Evolutionary conservation across 2,797 vertebrate species (phyloP).

Genomic region (Periparus ater): DNA sequence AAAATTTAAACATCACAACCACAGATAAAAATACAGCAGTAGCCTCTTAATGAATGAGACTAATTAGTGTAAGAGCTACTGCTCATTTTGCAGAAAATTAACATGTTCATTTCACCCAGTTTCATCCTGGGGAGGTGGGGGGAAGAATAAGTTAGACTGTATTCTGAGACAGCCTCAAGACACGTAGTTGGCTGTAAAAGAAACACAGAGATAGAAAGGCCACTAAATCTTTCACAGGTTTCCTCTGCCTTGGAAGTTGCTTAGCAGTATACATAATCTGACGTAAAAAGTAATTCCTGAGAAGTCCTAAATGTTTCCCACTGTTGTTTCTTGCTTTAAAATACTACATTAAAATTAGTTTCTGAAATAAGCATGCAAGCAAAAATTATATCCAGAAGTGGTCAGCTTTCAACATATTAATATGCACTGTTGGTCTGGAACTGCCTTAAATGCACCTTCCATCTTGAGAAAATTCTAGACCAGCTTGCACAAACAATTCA

Average conservation of each 20-base stretch:
- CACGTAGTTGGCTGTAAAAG: not conserved
- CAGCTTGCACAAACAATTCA: not conserved
- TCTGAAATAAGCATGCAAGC: not conserved
- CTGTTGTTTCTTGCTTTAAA: not conserved
- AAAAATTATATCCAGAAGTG: not conserved
- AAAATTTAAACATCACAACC: not conserved
- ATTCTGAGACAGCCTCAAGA: not conserved
- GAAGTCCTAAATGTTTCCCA: not conserved
- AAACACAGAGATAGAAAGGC: not conserved
- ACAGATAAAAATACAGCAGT: not conserved
- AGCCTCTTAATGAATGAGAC: not conserved
- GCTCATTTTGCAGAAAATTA: not conserved
- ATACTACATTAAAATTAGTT: not conserved
- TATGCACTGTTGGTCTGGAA: not conserved
- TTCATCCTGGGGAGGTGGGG: not conserved
- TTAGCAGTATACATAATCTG: not conserved
- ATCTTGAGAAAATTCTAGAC: not conserved
- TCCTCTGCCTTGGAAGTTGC: not conserved
- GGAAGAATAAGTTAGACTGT: not conserved
- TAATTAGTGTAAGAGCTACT: not conserved
- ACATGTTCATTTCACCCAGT: not conserved
- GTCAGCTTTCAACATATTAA: not conserved
- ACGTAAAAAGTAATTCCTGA: not conserved
- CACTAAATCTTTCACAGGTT: not conserved
- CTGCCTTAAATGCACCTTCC: not conserved